phyloP scores from a whole-genome alignment of 2,888 invertebrate species.

The Phrixothrix hirtus region DNA sequence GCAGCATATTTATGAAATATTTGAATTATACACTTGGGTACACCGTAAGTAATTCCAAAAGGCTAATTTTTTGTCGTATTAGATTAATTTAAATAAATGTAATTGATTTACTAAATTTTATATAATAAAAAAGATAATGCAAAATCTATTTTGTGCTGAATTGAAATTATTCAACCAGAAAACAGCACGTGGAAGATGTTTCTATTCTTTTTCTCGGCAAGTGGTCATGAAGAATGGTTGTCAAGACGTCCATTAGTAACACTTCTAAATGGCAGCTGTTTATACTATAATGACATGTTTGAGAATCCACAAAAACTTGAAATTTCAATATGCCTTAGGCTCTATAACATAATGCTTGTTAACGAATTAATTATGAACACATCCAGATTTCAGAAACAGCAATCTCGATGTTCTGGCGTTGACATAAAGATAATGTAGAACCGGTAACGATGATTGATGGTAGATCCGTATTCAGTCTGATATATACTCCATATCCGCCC shows the following conservation, averaged over 20 bases:
- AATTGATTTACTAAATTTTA: not conserved
- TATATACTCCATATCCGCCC: conserved; percentile 31
- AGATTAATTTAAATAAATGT: conserved; percentile 11
- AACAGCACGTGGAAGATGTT: not conserved
- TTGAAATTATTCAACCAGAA: too few relatives aligned
- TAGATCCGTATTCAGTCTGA: conserved; percentile 37
- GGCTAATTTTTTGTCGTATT: conserved; percentile 22
- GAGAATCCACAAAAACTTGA: conserved; percentile 7
- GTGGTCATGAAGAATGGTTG: conserved; percentile 21
- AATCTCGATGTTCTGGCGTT: conserved; percentile 36
- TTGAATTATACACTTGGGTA: conserved; percentile 38
- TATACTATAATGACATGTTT: conserved; percentile 11
- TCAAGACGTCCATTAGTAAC: conserved; percentile 22
- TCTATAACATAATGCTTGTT: not conserved
- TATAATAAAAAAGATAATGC: not conserved
- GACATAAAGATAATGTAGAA: conserved; percentile 41
- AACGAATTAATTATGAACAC: conserved; percentile 39
- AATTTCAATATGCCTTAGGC: not conserved
- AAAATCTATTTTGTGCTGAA: too few relatives aligned
- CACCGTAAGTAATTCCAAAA: conserved; percentile 34
- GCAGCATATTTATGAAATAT: conserved; percentile 42
- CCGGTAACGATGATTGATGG: conserved; percentile 42
- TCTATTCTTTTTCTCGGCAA: conserved; percentile 13
- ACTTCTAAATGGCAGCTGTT: conserved; percentile 23
- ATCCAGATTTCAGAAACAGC: conserved; percentile 29